These are phyloP conservation scores for Drosophila kanapiae DNA, from an alignment of 1,140 invertebrate species.

Conservation along the genomic window DNA sequence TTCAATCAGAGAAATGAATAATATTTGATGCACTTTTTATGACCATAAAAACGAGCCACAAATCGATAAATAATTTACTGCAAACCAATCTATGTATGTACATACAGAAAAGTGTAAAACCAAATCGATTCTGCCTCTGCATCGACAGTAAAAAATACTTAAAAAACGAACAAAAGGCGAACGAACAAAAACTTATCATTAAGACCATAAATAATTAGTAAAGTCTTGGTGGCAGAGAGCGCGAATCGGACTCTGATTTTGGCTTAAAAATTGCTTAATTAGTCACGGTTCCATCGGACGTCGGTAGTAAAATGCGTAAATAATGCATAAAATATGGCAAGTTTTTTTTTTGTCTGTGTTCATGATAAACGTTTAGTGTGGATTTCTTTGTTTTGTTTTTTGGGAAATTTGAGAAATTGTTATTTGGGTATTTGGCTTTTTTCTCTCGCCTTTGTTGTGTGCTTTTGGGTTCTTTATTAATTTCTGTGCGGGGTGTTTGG, in stretches of 20 bases:
- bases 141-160: constrained; percentile 24
- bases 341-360: constrained; percentile 19
- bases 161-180: constrained; percentile 54
- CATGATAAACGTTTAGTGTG: constrained; percentile 67
- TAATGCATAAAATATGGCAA: constrained; percentile 77
- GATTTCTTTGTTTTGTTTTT: constrained; percentile 16
- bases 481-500: constrained; percentile 20
- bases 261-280: constrained; percentile 80
- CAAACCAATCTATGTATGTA: background rate
- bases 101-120: background rate
- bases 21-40: constrained; percentile 9
- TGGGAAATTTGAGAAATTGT: constrained; percentile 73
- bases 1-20: constrained; percentile 4
- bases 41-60: constrained; percentile 10
- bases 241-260: constrained; percentile 50
- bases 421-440: constrained; percentile 39
- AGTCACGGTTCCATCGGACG: constrained; percentile 59
- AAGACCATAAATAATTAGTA: constrained; percentile 78
- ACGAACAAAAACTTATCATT: constrained; percentile 67
- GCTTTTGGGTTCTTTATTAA: constrained; percentile 63
- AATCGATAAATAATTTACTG: constrained; percentile 6
- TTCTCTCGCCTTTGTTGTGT: constrained; percentile 29
- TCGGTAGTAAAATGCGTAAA: constrained; percentile 70
- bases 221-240: constrained; percentile 36
- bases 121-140: background rate